These are phyloP conservation scores for Marmota flaviventris DNA, from an alignment of 2,113 vertebrate genomes.

Conservation along the genomic window DNA sequence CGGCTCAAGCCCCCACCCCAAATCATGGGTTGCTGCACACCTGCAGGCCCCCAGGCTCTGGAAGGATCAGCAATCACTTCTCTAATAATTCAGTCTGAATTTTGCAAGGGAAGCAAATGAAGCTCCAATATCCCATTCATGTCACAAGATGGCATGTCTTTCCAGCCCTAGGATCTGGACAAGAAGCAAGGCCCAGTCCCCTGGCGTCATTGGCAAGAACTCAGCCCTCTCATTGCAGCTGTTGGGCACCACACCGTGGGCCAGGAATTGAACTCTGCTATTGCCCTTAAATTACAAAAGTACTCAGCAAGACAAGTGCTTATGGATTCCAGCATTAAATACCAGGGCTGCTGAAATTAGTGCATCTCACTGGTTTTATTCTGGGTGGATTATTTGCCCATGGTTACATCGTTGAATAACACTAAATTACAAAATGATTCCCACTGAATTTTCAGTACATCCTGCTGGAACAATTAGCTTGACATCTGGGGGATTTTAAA, in stretches of 20 bases:
- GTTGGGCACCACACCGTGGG: accelerated
- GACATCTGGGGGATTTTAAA: neutral
- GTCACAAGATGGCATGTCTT: neutral
- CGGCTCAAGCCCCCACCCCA: accelerated
- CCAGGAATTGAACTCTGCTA: neutral
- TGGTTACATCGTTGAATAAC: neutral
- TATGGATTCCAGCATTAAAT: neutral
- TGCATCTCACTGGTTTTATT: neutral
- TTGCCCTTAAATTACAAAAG: neutral
- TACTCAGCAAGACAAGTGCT: neutral
- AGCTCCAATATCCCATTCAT: no score
- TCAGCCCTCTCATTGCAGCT: neutral
- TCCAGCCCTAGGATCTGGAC: neutral
- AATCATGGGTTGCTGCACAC: no score
- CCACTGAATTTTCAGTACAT: neutral
- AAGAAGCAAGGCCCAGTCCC: neutral
- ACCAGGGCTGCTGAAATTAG: neutral
- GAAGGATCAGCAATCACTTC: accelerated
- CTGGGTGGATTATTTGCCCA: neutral
- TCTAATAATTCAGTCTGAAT: neutral
- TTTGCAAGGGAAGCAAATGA: neutral
- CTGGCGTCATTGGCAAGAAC: accelerated
- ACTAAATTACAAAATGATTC: neutral
- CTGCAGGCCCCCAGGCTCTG: accelerated
- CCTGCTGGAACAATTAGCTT: neutral